Percentiles rank a stretch among this genome's conserved stretches.
These are phyloP conservation scores for Bolborhynchus lineola DNA, from an alignment of 2,113 vertebrate species.

Conservation along the genomic window DNA sequence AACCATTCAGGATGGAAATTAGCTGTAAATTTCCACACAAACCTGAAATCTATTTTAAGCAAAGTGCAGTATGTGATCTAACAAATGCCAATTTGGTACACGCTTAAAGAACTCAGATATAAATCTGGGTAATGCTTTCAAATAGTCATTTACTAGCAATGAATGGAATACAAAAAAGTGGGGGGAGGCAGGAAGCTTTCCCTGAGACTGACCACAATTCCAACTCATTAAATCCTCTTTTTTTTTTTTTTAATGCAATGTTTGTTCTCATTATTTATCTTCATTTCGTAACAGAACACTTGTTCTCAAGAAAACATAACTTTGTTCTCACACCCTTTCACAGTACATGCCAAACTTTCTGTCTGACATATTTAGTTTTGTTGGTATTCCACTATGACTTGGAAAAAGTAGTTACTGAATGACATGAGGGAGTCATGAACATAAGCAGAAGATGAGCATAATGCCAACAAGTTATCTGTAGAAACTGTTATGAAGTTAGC, in stretches of 20 bases:
- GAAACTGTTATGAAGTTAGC: background rate
- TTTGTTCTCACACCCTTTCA: conserved; percentile 42
- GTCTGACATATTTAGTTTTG: background rate
- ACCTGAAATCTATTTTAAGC: background rate
- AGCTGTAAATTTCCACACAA: conserved; percentile 3
- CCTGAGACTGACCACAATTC: background rate
- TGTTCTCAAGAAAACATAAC: conserved; percentile 53
- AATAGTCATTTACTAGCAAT: background rate
- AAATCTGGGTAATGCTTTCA: background rate
- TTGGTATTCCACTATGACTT: conserved; percentile 13
- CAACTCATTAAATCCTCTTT: conserved; percentile 12
- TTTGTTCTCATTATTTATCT: conserved; percentile 58
- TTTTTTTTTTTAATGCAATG: background rate
- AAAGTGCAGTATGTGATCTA: background rate
- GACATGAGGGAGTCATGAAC: conserved; percentile 4
- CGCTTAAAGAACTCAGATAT: background rate
- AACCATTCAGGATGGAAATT: background rate
- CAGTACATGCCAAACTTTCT: background rate
- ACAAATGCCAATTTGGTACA: background rate
- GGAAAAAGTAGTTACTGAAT: background rate
- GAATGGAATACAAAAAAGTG: background rate
- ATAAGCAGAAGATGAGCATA: background rate
- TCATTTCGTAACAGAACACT: conserved; percentile 43
- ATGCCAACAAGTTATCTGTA: background rate
- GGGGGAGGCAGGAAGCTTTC: background rate